phyloP scores from a whole-genome alignment of 2,888 invertebrate species.

The Oligia fasciuncula region DNA sequence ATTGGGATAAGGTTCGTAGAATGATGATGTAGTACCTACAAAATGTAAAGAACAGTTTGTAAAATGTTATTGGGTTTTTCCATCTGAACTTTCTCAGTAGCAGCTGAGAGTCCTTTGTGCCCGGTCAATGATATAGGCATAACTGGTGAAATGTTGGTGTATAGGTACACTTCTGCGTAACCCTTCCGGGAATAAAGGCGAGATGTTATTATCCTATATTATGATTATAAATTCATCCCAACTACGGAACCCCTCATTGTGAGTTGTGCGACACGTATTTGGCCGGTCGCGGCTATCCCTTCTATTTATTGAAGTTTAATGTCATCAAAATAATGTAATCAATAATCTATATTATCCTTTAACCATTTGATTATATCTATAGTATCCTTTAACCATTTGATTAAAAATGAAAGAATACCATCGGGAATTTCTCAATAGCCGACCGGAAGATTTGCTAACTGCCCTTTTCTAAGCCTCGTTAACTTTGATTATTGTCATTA shows the following conservation, averaged over 20 bases:
- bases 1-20: neutral
- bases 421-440: neutral
- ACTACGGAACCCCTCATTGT: too few species aligned
- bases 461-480: neutral
- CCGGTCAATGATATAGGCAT: neutral
- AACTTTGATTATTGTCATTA: conserved; percentile 18
- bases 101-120: neutral
- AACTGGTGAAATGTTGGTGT: neutral
- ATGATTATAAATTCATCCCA: too few species aligned
- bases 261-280: too few species aligned
- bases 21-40: neutral
- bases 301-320: neutral
- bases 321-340: neutral
- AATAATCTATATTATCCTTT: too few species aligned
- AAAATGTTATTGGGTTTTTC: neutral
- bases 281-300: too few species aligned
- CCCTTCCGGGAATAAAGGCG: neutral
- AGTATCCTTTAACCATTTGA: too few species aligned
- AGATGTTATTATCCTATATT: too few species aligned
- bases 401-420: neutral
- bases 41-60: neutral
- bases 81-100: neutral
- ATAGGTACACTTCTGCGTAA: neutral
- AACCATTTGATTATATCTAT: neutral
- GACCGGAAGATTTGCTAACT: neutral